Evolutionary conservation across 2,888 invertebrate genomes (phyloP).

Genomic region (Cheilosia impressa): DNA sequence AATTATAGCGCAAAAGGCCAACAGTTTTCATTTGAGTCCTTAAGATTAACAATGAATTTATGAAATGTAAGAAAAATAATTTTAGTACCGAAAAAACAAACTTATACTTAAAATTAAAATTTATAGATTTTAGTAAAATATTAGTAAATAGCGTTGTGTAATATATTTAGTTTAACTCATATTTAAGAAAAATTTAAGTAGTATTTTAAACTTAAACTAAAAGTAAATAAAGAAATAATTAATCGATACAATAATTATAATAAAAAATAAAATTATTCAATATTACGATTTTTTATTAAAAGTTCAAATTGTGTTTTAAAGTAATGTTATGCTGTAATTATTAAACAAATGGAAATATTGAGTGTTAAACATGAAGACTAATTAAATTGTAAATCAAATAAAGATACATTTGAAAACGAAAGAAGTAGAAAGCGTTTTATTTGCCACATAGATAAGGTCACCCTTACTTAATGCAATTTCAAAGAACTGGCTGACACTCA

Average conservation of each 20-base stretch:
- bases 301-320: constrained; percentile 74
- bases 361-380: constrained; percentile 73
- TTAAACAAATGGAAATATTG: constrained; percentile 69
- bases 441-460: too few species aligned
- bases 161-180: constrained; percentile 53
- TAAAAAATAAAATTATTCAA: constrained; percentile 58
- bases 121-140: constrained; percentile 48
- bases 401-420: constrained; percentile 58
- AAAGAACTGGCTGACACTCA: too few species aligned
- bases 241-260: constrained; percentile 67
- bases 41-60: constrained; percentile 53
- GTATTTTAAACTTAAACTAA: constrained; percentile 44
- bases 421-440: neutral
- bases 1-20: constrained; percentile 53
- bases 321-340: constrained; percentile 69
- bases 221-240: constrained; percentile 26
- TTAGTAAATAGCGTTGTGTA: constrained; percentile 47
- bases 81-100: constrained; percentile 31
- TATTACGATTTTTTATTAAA: constrained; percentile 71
- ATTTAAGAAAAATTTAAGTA: constrained; percentile 62
- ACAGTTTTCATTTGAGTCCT: constrained; percentile 19
- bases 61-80: constrained; percentile 39
- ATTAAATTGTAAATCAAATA: constrained; percentile 72
- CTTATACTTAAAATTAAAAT: constrained; percentile 25
- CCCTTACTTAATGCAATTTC: too few species aligned